phyloP scores from a whole-genome alignment of 2,888 invertebrate genomes.

The Plagodis dolabraria region DNA sequence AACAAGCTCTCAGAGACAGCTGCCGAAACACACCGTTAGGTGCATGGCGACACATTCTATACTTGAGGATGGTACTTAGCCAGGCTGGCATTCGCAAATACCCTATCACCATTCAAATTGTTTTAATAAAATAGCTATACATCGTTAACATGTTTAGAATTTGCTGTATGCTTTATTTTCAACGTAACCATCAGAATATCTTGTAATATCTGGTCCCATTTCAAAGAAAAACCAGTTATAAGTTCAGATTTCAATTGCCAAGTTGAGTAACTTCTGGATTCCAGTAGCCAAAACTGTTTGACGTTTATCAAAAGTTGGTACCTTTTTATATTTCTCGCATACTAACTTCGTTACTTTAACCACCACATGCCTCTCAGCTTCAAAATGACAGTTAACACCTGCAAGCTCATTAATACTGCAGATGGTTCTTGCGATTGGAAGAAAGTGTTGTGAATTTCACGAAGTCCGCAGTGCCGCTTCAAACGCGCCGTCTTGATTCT shows the following conservation, averaged over 20 bases:
- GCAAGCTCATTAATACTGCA: conserved; percentile 51
- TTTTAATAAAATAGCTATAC: no score
- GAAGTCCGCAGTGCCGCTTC: conserved; percentile 42
- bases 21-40: no score
- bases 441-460: conserved; percentile 50
- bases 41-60: no score
- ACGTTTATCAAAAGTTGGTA: conserved; percentile 5
- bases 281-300: conserved; percentile 14
- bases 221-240: conserved; percentile 7
- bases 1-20: no score
- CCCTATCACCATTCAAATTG: no score
- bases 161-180: no score
- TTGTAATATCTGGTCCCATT: conserved; percentile 1
- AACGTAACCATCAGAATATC: no score
- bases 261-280: conserved; percentile 8
- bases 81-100: no score
- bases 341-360: conserved; percentile 32
- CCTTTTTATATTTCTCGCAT: conserved; percentile 23
- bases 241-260: conserved; percentile 1
- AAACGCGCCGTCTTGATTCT: conserved; percentile 44
- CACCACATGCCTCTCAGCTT: conserved; percentile 21
- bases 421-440: conserved; percentile 53
- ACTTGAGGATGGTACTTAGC: no score
- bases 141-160: no score
- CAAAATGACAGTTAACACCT: conserved; percentile 48